Conservation (phyloP, 2,113 vertebrate species). For the Chinchilla lanigera region DNA sequence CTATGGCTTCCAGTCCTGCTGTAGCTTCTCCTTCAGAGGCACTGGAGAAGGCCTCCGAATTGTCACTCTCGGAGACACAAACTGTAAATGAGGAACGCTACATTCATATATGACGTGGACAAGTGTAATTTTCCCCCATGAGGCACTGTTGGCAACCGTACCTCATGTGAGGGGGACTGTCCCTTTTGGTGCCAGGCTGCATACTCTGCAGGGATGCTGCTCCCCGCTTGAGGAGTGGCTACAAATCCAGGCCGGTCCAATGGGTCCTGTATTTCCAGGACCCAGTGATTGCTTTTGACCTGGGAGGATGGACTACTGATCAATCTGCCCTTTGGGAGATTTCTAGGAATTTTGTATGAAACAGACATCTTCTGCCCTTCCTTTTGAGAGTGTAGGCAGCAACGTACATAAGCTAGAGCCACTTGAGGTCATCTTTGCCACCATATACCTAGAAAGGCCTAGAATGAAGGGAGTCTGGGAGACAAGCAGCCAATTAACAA, state of each 20-base stretch:
- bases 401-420: not conserved
- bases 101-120: not conserved
- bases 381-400: not conserved
- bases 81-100: not conserved
- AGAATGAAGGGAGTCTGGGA: not conserved
- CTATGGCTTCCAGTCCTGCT: not conserved
- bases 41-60: not conserved
- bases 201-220: fast-evolving
- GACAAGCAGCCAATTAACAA: not conserved
- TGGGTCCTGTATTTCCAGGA: not conserved
- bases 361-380: not conserved
- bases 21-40: not conserved
- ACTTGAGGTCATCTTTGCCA: not conserved
- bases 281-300: not conserved
- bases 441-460: not conserved
- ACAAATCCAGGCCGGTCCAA: not conserved
- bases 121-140: not conserved
- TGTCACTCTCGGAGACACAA: not conserved
- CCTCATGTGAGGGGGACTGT: not conserved
- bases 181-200: not conserved
- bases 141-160: not conserved
- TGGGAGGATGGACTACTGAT: not conserved
- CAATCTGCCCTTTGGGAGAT: not conserved
- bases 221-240: not conserved
- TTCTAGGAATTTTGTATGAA: not conserved